phyloP scores from a whole-genome alignment of 2,888 invertebrate genomes.

The Caenorhabditis drosophilae region DNA sequence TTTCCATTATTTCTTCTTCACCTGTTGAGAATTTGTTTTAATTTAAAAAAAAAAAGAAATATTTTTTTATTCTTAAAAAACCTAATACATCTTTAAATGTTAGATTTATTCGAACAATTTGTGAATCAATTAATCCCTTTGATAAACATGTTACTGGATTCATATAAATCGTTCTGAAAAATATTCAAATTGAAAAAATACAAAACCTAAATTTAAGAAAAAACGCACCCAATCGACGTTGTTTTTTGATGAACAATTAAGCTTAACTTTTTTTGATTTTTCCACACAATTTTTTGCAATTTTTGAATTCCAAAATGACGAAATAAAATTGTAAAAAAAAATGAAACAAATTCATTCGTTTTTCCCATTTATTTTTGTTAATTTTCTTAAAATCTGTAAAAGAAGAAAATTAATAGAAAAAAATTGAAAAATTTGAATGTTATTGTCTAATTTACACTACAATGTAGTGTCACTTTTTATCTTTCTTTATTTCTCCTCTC shows the following conservation, averaged over 20 bases:
- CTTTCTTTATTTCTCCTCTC: too few species aligned
- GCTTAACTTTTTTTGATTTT: neutral
- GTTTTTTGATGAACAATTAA: neutral
- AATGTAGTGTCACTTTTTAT: neutral
- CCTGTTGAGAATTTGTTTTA: neutral
- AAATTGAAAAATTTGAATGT: too few species aligned
- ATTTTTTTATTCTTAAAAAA: too few species aligned
- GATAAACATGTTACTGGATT: constrained; percentile 28
- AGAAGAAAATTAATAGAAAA: neutral
- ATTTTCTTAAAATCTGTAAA: too few species aligned
- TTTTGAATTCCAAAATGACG: neutral
- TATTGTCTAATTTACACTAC: too few species aligned
- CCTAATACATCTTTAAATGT: constrained; percentile 7
- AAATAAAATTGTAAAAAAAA: constrained; percentile 3
- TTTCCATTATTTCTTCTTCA: constrained; percentile 9
- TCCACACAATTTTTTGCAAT: neutral
- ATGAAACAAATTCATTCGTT: constrained; percentile 1
- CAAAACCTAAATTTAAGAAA: too few species aligned
- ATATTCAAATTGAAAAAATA: neutral
- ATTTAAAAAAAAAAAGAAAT: too few species aligned
- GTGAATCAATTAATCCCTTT: constrained; percentile 27
- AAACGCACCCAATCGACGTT: neutral
- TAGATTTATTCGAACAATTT: constrained; percentile 32
- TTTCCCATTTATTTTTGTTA: neutral
- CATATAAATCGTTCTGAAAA: constrained; percentile 27